Evolutionary conservation across 1,140 invertebrate genomes (phyloP).

Genomic region (Bombus vancouverensis): DNA sequence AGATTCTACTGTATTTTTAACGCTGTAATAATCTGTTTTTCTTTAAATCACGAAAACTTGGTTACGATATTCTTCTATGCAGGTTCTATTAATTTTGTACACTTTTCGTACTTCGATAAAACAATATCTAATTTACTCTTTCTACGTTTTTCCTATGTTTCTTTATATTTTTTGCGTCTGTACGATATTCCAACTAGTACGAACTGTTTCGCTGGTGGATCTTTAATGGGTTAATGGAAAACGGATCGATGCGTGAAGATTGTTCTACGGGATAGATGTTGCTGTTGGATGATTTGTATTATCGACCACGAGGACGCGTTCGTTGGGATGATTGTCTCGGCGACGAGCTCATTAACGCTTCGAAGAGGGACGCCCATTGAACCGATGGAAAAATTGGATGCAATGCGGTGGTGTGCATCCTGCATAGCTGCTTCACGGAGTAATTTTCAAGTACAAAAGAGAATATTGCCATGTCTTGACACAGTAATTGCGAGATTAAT

Average conservation of each 20-base stretch:
- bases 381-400: not conserved
- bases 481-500: not conserved
- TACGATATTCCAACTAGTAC: not conserved
- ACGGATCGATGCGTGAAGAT: not conserved
- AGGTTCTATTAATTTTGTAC: not conserved
- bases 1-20: no score
- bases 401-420: not conserved
- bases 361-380: not conserved
- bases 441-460: not conserved
- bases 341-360: slow-evolving; percentile 11
- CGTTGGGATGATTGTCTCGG: slow-evolving; percentile 1
- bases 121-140: not conserved
- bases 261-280: not conserved
- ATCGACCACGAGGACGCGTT: not conserved
- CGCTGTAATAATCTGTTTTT: no score
- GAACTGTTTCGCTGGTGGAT: not conserved
- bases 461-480: not conserved
- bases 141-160: not conserved
- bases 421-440: not conserved
- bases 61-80: not conserved
- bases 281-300: not conserved
- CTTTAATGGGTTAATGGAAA: not conserved
- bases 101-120: not conserved
- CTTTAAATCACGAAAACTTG: not conserved
- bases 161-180: not conserved